These are phyloP conservation scores for Phymatocera aterrima DNA, from an alignment of 2,888 invertebrate genomes.

Conservation along the genomic window DNA sequence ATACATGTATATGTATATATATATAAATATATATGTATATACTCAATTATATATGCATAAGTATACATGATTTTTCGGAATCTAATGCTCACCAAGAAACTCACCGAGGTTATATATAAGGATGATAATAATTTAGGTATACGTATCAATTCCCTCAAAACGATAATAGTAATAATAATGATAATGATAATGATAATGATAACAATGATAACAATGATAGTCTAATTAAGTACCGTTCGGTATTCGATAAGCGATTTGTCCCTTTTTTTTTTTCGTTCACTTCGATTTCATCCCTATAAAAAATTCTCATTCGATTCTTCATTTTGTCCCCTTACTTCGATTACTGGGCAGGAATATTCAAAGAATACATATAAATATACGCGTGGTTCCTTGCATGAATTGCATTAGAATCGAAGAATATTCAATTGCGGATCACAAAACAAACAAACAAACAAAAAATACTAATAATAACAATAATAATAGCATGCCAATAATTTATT, in stretches of 20 bases:
- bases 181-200: too few species aligned
- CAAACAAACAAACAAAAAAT: conserved; percentile 54
- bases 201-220: not conserved
- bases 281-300: not conserved
- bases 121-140: too few species aligned
- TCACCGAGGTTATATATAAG: not conserved
- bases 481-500: conserved; percentile 54
- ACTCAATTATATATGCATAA: too few species aligned
- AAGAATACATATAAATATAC: not conserved
- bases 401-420: conserved; percentile 37
- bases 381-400: conserved; percentile 21
- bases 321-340: not conserved
- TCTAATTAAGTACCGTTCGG: conserved; percentile 40
- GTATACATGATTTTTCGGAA: conserved; percentile 10
- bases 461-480: not conserved
- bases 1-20: conserved; percentile 6
- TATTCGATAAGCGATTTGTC: not conserved
- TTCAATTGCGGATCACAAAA: conserved; percentile 39
- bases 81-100: conserved; percentile 33
- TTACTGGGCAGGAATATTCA: not conserved
- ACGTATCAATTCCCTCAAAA: not conserved
- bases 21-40: not conserved
- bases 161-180: too few species aligned
- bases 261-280: not conserved
- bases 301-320: not conserved